Conservation (phyloP, 2,888 invertebrate species). For the Archaeoteleia sp. region DNA sequence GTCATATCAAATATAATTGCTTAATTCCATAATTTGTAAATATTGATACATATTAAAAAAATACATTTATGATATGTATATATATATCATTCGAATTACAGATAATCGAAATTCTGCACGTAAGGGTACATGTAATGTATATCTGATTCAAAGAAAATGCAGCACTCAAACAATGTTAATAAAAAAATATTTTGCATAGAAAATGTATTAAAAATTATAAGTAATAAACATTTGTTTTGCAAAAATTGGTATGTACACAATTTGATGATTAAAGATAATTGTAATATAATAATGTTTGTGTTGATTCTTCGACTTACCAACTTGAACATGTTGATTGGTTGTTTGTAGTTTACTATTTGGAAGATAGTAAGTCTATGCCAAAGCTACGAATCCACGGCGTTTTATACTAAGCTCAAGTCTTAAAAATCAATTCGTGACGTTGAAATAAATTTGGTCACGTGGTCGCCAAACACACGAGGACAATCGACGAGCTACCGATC, state of each 20-base stretch:
- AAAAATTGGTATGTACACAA: too few species aligned
- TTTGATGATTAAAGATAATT: too few species aligned
- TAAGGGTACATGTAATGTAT: too few species aligned
- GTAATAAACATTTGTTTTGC: background rate
- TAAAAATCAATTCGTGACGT: constrained; percentile 61
- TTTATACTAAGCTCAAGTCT: constrained; percentile 67
- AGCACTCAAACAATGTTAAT: too few species aligned
- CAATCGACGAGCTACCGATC: constrained; percentile 42
- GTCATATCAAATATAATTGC: too few species aligned
- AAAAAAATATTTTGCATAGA: background rate
- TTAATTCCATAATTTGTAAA: too few species aligned
- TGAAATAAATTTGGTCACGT: constrained; percentile 64
- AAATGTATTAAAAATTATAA: background rate
- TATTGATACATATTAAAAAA: too few species aligned
- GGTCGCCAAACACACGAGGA: constrained; percentile 48
- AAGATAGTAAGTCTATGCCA: constrained; percentile 68
- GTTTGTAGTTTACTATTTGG: constrained; percentile 67
- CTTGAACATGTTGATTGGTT: constrained; percentile 73
- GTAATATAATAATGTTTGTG: background rate
- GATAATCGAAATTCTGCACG: too few species aligned
- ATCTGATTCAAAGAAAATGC: background rate
- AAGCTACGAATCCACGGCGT: constrained; percentile 57
- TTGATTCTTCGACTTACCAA: constrained; percentile 66
- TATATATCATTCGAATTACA: too few species aligned
- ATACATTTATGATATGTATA: too few species aligned